Percentiles rank a stretch among this genome's conserved stretches.
These are phyloP conservation scores for Neomonachus schauinslandi DNA, from an alignment of 2,113 vertebrate species.

Conservation along the genomic window DNA sequence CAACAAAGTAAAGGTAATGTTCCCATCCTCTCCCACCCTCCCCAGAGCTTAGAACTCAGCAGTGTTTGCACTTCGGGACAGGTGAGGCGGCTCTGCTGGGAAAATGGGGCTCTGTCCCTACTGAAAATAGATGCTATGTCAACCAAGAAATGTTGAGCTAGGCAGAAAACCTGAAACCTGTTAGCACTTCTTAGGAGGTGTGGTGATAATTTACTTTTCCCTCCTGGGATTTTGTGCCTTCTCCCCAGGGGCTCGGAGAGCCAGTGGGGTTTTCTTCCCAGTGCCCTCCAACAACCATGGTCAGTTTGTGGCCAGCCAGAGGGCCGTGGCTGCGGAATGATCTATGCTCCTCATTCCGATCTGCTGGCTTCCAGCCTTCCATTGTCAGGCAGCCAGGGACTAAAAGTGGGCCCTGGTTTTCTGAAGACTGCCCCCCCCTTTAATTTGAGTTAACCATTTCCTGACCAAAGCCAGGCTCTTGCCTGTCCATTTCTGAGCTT, in stretches of 20 bases:
- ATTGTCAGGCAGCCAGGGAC: slow-evolving; percentile 30
- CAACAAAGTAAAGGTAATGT: background rate
- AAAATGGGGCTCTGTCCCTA: background rate
- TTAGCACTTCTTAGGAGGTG: background rate
- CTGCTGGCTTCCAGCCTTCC: background rate
- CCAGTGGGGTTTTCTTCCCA: background rate
- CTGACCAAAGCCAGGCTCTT: background rate
- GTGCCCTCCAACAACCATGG: background rate
- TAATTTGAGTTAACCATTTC: slow-evolving; percentile 27
- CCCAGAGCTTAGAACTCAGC: background rate
- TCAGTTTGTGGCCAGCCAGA: background rate
- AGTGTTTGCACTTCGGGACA: background rate
- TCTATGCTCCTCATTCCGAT: background rate
- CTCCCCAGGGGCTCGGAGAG: background rate
- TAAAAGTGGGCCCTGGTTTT: background rate
- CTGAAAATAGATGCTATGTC: background rate
- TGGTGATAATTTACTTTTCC: background rate
- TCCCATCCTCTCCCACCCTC: background rate
- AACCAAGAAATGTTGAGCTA: background rate
- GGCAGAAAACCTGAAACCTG: background rate
- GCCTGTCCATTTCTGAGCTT: slow-evolving; percentile 6
- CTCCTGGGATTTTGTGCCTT: background rate
- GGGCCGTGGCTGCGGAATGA: background rate
- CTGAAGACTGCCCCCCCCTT: background rate
- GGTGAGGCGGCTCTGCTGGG: background rate